phyloP scores from a whole-genome alignment of 2,113 vertebrate genomes.

The Scartelaos histophorus region DNA sequence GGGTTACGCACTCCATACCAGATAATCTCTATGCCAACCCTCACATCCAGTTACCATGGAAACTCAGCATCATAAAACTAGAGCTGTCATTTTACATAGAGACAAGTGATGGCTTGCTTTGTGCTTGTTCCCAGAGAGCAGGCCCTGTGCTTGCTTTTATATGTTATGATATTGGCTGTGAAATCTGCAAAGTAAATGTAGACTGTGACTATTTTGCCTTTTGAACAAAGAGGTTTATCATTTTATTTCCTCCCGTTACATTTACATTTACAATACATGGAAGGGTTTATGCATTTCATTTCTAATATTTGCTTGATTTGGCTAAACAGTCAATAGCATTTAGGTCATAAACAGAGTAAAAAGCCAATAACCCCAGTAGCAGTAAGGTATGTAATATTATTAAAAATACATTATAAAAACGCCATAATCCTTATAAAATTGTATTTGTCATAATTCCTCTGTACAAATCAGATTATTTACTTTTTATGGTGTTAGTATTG shows the following conservation, averaged over 20 bases:
- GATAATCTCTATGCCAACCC: conserved; percentile 72
- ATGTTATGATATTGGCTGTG: neutral
- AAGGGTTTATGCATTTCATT: neutral
- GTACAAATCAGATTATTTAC: no score
- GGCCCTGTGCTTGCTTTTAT: neutral
- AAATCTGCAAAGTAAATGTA: conserved; percentile 8
- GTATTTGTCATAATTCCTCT: no score
- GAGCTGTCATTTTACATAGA: conserved; percentile 47
- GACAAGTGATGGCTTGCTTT: conserved; percentile 36
- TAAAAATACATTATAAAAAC: no score
- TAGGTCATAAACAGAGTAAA: no score
- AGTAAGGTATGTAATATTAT: no score
- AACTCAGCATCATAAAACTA: conserved; percentile 47
- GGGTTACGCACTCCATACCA: conserved; percentile 68
- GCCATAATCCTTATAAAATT: no score
- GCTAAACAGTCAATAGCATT: no score
- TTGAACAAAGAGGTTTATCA: conserved; percentile 6
- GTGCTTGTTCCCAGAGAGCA: conserved; percentile 12
- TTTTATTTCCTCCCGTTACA: neutral
- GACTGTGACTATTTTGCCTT: neutral
- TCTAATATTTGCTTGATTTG: no score
- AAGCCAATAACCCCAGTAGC: no score
- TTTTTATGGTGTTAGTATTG: no score
- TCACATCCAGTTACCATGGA: conserved; percentile 69
- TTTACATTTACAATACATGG: neutral